A percentile compares a stretch with the other conserved stretches of the same genome.
Conservation (phyloP, 2,113 vertebrate genomes). For the Larimichthys polyactis region DNA sequence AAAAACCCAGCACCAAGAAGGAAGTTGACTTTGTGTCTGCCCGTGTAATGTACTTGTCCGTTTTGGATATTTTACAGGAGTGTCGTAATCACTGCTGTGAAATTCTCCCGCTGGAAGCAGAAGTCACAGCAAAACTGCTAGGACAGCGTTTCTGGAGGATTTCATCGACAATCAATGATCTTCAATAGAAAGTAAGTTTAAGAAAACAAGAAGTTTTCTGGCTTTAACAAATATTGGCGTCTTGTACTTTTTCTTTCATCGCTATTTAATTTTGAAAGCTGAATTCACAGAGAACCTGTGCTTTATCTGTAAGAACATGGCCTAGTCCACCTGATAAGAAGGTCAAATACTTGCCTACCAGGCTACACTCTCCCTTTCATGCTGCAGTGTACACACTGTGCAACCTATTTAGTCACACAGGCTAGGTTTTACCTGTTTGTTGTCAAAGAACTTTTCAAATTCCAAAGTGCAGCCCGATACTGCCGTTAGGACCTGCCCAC, state of each 20-base stretch:
- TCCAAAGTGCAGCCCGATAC: slow-evolving; percentile 72
- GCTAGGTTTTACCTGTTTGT: slow-evolving; percentile 17
- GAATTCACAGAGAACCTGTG: background rate
- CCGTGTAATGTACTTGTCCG: background rate
- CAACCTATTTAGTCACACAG: slow-evolving; percentile 15
- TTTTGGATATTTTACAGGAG: slow-evolving; percentile 41
- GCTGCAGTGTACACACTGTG: slow-evolving; percentile 24
- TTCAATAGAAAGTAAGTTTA: slow-evolving; percentile 48
- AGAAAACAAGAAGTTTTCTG: background rate
- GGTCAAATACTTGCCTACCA: slow-evolving; percentile 5
- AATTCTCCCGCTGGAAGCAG: slow-evolving; percentile 2
- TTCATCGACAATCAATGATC: slow-evolving; percentile 43
- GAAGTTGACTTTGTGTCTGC: background rate
- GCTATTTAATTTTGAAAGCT: background rate
- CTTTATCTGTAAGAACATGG: background rate
- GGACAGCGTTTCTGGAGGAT: background rate
- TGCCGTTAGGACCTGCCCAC: background rate
- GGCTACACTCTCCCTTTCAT: slow-evolving; percentile 1
- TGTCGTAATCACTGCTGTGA: background rate
- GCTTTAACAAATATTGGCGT: background rate
- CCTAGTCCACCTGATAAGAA: slow-evolving; percentile 10
- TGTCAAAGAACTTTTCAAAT: slow-evolving; percentile 48
- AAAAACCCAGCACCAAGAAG: background rate
- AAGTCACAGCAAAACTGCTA: background rate
- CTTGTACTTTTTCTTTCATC: background rate